phyloP scores from a whole-genome alignment of 2,888 invertebrate species.

The Ditula angustiorana region DNA sequence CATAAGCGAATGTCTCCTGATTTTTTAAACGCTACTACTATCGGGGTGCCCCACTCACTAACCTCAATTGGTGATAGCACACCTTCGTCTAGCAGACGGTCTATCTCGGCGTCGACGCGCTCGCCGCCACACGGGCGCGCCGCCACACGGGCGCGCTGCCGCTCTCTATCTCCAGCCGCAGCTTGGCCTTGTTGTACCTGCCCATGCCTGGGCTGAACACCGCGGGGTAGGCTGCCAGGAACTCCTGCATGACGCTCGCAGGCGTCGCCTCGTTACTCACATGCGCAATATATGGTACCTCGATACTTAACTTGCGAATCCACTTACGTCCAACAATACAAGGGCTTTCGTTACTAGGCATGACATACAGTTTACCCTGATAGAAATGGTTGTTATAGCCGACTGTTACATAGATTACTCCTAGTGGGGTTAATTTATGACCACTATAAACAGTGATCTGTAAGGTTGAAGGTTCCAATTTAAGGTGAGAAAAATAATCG shows the following conservation, averaged over 20 bases:
- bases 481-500: conserved; percentile 1
- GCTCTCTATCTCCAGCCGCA: not conserved
- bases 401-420: not conserved
- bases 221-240: not conserved
- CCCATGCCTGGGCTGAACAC: not conserved
- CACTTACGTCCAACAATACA: not conserved
- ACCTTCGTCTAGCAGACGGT: not conserved
- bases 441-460: not conserved
- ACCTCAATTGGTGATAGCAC: not conserved
- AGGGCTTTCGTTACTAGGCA: not conserved
- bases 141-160: not conserved
- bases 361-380: not conserved
- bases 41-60: conserved; percentile 36
- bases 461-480: conserved; percentile 1
- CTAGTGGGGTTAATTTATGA: not conserved
- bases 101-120: conserved; percentile 1
- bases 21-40: conserved; percentile 38
- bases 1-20: conserved; percentile 37
- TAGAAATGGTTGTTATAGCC: not conserved
- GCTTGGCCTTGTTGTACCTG: not conserved
- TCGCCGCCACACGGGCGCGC: not conserved
- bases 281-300: not conserved
- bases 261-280: not conserved
- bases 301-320: not conserved
- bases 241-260: not conserved